Conservation (phyloP, 2,113 vertebrate species). For the Lathamus discolor region DNA sequence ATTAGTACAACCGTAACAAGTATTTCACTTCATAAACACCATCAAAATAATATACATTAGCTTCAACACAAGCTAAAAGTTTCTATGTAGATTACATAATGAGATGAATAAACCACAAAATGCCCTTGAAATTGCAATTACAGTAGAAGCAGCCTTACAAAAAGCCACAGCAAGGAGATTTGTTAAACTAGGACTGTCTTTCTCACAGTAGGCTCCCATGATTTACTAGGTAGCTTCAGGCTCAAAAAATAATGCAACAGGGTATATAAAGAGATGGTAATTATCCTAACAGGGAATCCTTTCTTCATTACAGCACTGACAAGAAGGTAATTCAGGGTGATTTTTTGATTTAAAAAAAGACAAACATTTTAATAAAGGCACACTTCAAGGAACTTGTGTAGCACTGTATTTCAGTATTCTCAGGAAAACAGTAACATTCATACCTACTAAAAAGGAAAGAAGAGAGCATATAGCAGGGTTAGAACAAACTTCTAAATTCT, state of each 20-base stretch:
- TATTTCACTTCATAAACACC: neutral
- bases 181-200: neutral
- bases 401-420: neutral
- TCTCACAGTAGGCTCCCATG: conserved; percentile 1
- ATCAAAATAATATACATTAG: neutral
- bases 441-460: neutral
- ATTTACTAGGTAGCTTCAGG: conserved; percentile 33
- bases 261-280: neutral
- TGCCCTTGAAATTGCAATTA: neutral
- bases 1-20: neutral
- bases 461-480: neutral
- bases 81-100: neutral
- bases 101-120: neutral
- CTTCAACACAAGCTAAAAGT: neutral
- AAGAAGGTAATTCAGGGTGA: neutral
- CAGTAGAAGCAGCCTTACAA: neutral
- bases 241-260: conserved; percentile 4
- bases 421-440: neutral
- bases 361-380: conserved; percentile 1
- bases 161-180: neutral
- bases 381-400: neutral
- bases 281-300: neutral
- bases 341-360: neutral
- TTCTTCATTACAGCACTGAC: neutral
- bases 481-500: neutral